Base-by-base conservation (phyloP, 1,140 invertebrate genomes). In the Hirudo medicinalis region DNA sequence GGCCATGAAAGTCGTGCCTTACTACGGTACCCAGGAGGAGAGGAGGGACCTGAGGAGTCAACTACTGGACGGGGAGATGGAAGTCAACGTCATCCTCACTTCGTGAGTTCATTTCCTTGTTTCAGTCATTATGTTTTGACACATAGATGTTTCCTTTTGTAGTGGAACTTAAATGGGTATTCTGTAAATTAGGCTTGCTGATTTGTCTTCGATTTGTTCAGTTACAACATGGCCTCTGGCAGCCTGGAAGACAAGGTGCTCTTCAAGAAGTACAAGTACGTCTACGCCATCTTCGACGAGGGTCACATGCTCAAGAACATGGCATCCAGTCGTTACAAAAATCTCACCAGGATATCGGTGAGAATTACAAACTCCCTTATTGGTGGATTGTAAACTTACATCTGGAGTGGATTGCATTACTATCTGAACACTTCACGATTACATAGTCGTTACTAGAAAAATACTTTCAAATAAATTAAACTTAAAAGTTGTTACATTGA, bases 251-350 rank as follows among this genome's bases (percentile, higher is more conserved):
- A 97, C 79, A 85, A 90, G 55, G 89, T 89, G 77, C 87, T 97
- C 81, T 96, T 97, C 80, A 88, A 91, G 69, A 88, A 92, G 49
- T 87, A 92, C 68, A 86, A 87, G 22, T 88, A 97, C 78, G 87
- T 94, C 77, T 97, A 96, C 79, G 90, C 94, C 0, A 86, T 98
- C 36, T 96, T 96, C 80, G 94, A 98, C 81, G 94, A 98, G 81
- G 94, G 92, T 0, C 94, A 98, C 77, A 94, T 97, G 91, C 82
- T 97, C 11, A 97, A 97, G 81, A 97, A 97, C 80, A 97, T 97
- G 91, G 88, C 88, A 54, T 92, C 92, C 8, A 86, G 89, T 73
- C 84, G 94, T 76, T 98, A 93, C 78, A 88, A 91, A 76, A 89
- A 90, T 80, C 84, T 97, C 19, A 88, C 94, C 76, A 88, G 88